Evolutionary conservation across 1,140 invertebrate species (phyloP), one percentile per base, ranked within the genome.

Genomic region (Oedothorax gibbosus): DNA sequence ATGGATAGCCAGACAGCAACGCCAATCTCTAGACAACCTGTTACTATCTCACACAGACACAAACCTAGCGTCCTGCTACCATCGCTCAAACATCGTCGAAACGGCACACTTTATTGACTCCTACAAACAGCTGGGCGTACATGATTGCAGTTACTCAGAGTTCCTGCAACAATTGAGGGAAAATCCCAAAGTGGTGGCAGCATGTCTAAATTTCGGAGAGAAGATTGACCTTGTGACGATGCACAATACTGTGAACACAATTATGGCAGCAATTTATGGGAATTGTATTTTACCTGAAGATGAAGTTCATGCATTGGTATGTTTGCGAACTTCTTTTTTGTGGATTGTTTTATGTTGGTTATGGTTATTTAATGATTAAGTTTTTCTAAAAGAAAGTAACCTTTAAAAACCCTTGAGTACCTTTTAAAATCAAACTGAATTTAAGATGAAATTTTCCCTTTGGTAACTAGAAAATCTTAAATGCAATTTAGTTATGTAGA

Each of bases 1-100:
- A 51, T 98, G 96, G 96, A 93, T 98, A 78, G 95, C 95, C 65
- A 93, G 95, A 5, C 95, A 97, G 89, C 96, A 98, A 89, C 93
- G 95, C 86, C 92, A 95, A 56, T 96, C 96, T 89, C 91, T 98
- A 7, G 95, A 96, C 87, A 93, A 93, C 85, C 90, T 98, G 83
- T 93, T 97, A 69, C 91, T 95, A 18, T 93, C 94, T 9, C 91
- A 93, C 85, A 93, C 93, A 54, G 95, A 96, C 88, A 93, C 93
- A 56, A 93, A 94, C 54, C 94, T 94, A 2, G 92, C 93, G 75
- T 91, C 92, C 54, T 96, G 94, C 88, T 96, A 95, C 89, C 93
- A 94, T 82, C 92, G 93, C 87, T 94, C 95, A 9, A 95, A 95
- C 89, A 90, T 92, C 64, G 91, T 98, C 35, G 94, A 96, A 87